Evolutionary conservation across 2,113 vertebrate species (phyloP).

Genomic region (Nothobranchius kuhntae): DNA sequence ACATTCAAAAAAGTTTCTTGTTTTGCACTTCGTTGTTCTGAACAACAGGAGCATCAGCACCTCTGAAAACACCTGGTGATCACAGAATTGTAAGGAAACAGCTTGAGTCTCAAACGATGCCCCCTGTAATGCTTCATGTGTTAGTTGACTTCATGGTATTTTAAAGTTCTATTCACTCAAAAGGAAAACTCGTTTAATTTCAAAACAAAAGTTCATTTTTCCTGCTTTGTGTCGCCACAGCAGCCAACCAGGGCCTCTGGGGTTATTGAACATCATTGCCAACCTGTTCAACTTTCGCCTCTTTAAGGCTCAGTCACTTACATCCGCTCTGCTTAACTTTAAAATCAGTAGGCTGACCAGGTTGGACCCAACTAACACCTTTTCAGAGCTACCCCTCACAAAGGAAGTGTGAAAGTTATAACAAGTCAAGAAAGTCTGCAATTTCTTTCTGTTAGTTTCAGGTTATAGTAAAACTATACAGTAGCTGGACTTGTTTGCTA

Average conservation of each 20-base stretch:
- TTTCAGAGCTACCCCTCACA: not conserved
- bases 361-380: not conserved
- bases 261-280: not conserved
- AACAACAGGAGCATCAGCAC: not conserved
- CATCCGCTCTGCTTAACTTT: conserved; percentile 1
- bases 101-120: not conserved
- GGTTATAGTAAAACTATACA: not conserved
- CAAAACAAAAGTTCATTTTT: not conserved
- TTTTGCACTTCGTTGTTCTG: not conserved
- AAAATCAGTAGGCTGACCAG: not conserved
- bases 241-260: not conserved
- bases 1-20: not conserved
- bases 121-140: not conserved
- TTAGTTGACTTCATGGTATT: not conserved
- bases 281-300: not conserved
- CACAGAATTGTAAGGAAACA: not conserved
- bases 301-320: not conserved
- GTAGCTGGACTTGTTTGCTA: not conserved
- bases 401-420: not conserved
- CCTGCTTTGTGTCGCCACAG: not conserved
- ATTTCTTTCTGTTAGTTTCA: not conserved
- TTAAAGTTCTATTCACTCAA: not conserved
- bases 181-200: not conserved
- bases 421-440: not conserved
- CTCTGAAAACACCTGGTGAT: not conserved